Conservation (phyloP, 2,888 invertebrate genomes). For the Elgonia sp. region DNA sequence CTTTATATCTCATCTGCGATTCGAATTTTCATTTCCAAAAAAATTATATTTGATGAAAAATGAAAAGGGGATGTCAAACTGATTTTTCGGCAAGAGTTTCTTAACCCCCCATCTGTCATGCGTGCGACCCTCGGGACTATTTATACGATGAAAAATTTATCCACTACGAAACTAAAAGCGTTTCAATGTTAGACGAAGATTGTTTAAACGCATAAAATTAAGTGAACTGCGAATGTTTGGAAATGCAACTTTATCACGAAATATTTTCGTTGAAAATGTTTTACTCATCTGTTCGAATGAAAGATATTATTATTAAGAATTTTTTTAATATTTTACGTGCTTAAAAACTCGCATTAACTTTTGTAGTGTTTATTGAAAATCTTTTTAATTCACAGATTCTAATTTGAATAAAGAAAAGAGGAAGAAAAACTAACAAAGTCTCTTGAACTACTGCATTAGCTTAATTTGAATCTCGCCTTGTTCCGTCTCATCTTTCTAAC, state of each 20-base stretch:
- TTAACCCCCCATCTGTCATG: conserved; percentile 46
- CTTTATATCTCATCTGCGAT: neutral
- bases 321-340: too few relatives aligned
- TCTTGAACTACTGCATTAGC: neutral
- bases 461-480: neutral
- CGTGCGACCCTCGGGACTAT: conserved; percentile 44
- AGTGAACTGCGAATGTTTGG: too few relatives aligned
- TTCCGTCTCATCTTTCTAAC: neutral
- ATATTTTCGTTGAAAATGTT: too few relatives aligned
- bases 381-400: too few relatives aligned
- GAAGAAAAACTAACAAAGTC: too few relatives aligned
- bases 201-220: too few relatives aligned
- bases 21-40: neutral
- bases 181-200: conserved; percentile 34
- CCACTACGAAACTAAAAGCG: conserved; percentile 48
- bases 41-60: neutral
- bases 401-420: too few relatives aligned
- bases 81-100: conserved; percentile 41
- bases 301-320: too few relatives aligned
- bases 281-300: too few relatives aligned
- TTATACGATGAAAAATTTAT: conserved; percentile 48
- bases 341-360: too few relatives aligned
- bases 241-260: too few relatives aligned
- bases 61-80: neutral
- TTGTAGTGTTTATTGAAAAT: too few relatives aligned